Evolutionary conservation across 1,140 invertebrate species (phyloP).

Genomic region (Trachymyrmex cornetzi): DNA sequence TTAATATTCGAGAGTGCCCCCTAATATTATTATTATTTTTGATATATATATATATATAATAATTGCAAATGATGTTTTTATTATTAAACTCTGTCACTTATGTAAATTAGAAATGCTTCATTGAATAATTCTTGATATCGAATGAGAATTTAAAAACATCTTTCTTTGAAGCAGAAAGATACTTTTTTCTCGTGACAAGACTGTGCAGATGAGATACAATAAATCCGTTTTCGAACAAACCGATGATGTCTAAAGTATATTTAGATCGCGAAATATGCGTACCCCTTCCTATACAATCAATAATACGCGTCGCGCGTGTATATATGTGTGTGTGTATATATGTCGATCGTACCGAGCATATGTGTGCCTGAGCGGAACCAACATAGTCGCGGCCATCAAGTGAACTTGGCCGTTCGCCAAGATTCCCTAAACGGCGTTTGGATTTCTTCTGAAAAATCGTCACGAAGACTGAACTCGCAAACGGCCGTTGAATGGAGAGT

Average conservation of each 20-base stretch:
- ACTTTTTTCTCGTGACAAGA: neutral
- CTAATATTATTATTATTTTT: too few species aligned
- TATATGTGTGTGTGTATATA: neutral
- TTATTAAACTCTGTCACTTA: neutral
- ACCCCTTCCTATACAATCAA: slow-evolving; percentile 4
- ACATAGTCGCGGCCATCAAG: slow-evolving; percentile 49
- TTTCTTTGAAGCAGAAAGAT: neutral
- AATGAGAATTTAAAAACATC: neutral
- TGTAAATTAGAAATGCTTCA: neutral
- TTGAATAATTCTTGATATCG: neutral
- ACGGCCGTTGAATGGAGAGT: slow-evolving; percentile 46
- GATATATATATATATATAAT: neutral
- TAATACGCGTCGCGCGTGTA: slow-evolving; percentile 25
- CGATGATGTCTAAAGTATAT: neutral
- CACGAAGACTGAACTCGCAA: slow-evolving; percentile 67
- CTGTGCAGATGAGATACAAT: neutral
- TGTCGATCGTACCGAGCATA: slow-evolving; percentile 21
- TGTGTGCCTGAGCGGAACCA: slow-evolving; percentile 47
- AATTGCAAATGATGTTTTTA: neutral
- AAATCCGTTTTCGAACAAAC: neutral
- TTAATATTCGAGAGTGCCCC: too few species aligned
- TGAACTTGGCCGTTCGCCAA: slow-evolving; percentile 77
- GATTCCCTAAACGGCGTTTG: slow-evolving; percentile 85
- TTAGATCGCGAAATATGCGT: neutral
- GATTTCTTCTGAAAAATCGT: slow-evolving; percentile 80